phyloP scores from a whole-genome alignment of 2,113 vertebrate genomes.

The Guaruba guarouba region DNA sequence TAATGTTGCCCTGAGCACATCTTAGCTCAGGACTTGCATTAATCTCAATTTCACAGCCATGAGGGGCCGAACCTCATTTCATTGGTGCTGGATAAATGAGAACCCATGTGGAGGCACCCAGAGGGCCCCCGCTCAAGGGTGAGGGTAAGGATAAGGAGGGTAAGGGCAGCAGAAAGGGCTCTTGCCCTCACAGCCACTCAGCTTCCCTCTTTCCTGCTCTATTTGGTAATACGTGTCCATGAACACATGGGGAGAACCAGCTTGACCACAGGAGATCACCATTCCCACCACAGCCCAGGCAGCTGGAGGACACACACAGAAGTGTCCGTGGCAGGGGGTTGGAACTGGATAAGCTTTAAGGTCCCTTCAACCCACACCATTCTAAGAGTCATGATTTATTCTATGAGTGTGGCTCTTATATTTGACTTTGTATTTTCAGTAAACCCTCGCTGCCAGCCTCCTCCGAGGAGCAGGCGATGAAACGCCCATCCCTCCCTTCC shows the following conservation, averaged over 20 bases:
- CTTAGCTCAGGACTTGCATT: neutral
- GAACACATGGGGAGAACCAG: neutral
- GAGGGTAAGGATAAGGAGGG: neutral
- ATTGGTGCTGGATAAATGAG: accelerated
- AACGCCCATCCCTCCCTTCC: neutral
- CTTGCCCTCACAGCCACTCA: accelerated
- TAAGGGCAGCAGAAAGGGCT: neutral
- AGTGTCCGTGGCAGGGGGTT: neutral
- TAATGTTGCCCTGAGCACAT: neutral
- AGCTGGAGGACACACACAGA: neutral
- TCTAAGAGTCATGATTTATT: neutral
- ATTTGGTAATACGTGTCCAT: accelerated
- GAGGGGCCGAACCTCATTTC: neutral
- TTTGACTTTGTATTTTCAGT: neutral
- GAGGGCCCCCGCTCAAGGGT: neutral
- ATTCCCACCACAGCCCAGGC: neutral
- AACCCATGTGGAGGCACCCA: accelerated
- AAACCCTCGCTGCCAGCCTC: neutral
- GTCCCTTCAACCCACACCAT: neutral
- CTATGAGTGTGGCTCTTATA: neutral
- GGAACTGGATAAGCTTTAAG: neutral
- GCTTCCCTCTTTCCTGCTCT: accelerated
- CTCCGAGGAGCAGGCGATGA: accelerated
- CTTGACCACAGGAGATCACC: neutral
- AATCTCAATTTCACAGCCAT: neutral